Conservation (phyloP, 2,113 vertebrate species). For the Pagrus major region DNA sequence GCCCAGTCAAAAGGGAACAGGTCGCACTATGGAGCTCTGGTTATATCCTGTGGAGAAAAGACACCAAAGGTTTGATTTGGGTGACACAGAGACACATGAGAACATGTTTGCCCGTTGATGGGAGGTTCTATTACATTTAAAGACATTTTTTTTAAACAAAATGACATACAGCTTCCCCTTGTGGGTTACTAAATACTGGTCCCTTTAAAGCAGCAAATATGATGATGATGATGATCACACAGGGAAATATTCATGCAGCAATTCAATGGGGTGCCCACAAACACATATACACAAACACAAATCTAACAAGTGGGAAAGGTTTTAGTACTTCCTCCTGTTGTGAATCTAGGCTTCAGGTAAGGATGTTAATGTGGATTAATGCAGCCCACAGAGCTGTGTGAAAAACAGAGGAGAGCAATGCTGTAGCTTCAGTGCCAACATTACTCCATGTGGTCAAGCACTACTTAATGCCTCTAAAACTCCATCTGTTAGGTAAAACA, state of each 20-base stretch:
- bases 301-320: background rate
- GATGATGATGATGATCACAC: fast-evolving
- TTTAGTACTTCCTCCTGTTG: background rate
- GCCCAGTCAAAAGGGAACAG: constrained; percentile 7
- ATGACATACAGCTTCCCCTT: background rate
- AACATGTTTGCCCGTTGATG: background rate
- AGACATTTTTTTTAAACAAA: background rate
- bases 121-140: background rate
- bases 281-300: background rate
- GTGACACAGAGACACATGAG: background rate
- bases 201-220: constrained; percentile 19
- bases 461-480: background rate
- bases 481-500: constrained; percentile 5
- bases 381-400: background rate
- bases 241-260: background rate
- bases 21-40: constrained; percentile 1
- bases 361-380: background rate
- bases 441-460: constrained; percentile 19
- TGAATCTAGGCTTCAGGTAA: background rate
- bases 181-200: background rate
- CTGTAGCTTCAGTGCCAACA: background rate
- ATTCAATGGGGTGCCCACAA: background rate
- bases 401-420: background rate
- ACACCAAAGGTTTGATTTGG: background rate
- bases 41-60: constrained; percentile 38